phyloP scores from a whole-genome alignment of 2,113 vertebrate species.

The Platichthys flesus region DNA sequence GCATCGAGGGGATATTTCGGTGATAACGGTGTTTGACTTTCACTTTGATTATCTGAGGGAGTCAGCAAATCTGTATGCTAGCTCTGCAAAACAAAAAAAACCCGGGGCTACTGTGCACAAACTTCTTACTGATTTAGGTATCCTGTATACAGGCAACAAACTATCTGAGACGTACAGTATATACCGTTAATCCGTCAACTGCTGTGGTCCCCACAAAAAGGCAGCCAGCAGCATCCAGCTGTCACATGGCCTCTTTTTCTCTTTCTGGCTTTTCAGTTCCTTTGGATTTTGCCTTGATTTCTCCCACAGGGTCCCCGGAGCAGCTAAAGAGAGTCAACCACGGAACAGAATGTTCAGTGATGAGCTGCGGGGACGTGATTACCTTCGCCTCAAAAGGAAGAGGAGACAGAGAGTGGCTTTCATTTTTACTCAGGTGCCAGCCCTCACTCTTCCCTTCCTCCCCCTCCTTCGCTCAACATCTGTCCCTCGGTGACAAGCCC shows the following conservation, averaged over 20 bases:
- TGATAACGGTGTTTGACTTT: conserved; percentile 59
- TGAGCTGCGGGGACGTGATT: conserved; percentile 76
- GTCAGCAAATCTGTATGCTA: conserved; percentile 62
- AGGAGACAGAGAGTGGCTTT: conserved; percentile 58
- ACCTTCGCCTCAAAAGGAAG: conserved; percentile 68
- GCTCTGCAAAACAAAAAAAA: conserved; percentile 34
- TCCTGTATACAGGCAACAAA: conserved; percentile 14
- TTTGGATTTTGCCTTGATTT: conserved; percentile 70
- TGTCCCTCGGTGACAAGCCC: conserved; percentile 71
- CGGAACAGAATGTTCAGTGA: conserved; percentile 65
- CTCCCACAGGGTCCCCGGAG: conserved; percentile 61
- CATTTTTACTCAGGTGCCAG: conserved; percentile 73
- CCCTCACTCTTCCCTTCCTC: conserved; percentile 24
- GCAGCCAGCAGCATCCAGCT: conserved; percentile 43
- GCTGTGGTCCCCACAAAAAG: conserved; percentile 1
- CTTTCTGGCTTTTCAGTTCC: conserved; percentile 41
- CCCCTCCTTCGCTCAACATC: conserved; percentile 64
- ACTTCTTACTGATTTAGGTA: conserved; percentile 18
- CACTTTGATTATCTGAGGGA: conserved; percentile 64
- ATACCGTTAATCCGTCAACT: neutral
- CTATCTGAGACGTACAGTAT: neutral
- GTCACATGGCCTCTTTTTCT: conserved; percentile 34
- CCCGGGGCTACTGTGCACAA: neutral
- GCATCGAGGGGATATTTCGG: conserved; percentile 55
- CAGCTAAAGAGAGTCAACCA: conserved; percentile 65